These are phyloP conservation scores for Dipodomys spectabilis DNA, from an alignment of 2,113 vertebrate genomes.

Conservation along the genomic window DNA sequence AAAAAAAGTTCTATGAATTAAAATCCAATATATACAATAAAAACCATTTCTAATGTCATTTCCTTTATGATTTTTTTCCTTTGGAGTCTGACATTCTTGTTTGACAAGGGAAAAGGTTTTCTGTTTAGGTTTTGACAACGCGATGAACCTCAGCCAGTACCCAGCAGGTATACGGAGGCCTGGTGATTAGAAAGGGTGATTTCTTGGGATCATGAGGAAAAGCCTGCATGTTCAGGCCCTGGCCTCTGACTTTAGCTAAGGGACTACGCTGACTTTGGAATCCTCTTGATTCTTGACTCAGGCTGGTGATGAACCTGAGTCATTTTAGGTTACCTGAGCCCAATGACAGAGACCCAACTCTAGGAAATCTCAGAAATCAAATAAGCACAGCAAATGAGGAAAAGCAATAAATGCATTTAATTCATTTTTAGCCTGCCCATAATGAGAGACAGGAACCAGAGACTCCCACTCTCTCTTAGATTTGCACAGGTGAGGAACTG, in stretches of 20 bases:
- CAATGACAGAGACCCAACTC: neutral
- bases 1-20: neutral
- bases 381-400: neutral
- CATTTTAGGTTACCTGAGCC: neutral
- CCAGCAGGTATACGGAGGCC: neutral
- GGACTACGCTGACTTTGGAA: neutral
- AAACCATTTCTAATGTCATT: neutral
- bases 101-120: neutral
- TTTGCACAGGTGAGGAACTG: neutral
- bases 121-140: neutral
- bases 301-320: rapidly evolving
- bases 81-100: neutral
- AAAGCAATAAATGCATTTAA: neutral
- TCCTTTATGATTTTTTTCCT: neutral
- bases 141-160: neutral
- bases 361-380: neutral
- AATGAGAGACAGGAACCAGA: too few species aligned
- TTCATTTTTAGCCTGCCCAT: neutral
- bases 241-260: neutral
- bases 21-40: neutral
- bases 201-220: neutral
- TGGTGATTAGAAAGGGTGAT: neutral
- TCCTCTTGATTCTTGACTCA: neutral
- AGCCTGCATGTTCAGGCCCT: neutral
- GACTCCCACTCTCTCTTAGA: neutral